Evolutionary conservation across 92 coral and sea anemone species (phyloP).

Genomic region (Porites evermanni): DNA sequence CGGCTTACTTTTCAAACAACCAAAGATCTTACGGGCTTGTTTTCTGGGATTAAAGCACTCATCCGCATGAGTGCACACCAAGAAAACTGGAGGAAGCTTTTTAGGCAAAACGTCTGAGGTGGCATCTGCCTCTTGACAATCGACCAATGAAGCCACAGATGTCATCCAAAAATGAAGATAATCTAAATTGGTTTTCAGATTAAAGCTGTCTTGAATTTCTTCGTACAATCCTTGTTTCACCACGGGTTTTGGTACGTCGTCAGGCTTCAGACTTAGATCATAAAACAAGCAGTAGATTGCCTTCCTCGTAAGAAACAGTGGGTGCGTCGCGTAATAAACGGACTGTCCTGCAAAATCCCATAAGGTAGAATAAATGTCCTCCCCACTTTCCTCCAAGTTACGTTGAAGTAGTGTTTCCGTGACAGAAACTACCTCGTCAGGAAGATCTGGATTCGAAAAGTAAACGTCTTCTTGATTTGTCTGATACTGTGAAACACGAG

Average conservation of each 20-base stretch:
- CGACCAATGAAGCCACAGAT: neutral
- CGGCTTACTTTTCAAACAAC: neutral
- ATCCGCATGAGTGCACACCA: too few species aligned
- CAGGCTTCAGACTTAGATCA: slow-evolving; percentile 39
- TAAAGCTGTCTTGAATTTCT: neutral
- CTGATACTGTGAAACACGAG: neutral
- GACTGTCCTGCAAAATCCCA: too few species aligned
- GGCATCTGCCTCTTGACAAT: too few species aligned
- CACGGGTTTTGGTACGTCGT: slow-evolving; percentile 28
- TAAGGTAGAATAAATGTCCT: slow-evolving; percentile 1
- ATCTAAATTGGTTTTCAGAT: slow-evolving; percentile 5
- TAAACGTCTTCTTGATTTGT: neutral
- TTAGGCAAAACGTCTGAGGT: slow-evolving; percentile 6
- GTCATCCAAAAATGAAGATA: slow-evolving; percentile 1
- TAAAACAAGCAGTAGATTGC: slow-evolving; percentile 56
- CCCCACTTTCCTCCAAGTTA: neutral
- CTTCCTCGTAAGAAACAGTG: neutral
- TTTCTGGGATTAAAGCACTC: neutral
- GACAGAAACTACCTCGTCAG: slow-evolving; percentile 3
- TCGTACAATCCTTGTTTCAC: slow-evolving; percentile 27
- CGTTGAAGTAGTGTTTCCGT: neutral
- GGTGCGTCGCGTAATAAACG: too few species aligned
- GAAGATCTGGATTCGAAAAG: neutral
- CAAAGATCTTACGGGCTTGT: slow-evolving; percentile 41
- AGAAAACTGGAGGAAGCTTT: slow-evolving; percentile 35